Base-by-base conservation (phyloP, 2,797 vertebrate genomes). In the Apogon hyalosoma region DNA sequence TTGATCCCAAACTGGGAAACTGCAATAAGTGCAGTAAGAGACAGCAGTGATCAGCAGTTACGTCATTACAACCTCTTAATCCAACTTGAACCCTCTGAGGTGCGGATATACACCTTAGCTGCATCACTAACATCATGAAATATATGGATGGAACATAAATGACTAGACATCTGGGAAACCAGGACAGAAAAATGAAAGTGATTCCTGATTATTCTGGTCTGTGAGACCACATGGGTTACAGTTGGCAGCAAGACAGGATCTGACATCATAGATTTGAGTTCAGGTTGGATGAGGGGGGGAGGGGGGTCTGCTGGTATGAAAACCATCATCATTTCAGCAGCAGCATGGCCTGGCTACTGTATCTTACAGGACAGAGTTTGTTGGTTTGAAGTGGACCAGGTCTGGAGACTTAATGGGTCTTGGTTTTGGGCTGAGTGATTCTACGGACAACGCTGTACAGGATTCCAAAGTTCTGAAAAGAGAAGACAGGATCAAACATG, bases 401-500 rank as follows among this genome's bases (percentile, higher is more conserved):
- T 28, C 39, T 51, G 57, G 40, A 11, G 57, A 1, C 66, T 93
- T 91, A 99, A 69, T 96, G 96, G 39, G 95, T 89, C 92, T 98
- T 99, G 42, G 91, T 87, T 88, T 97, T 98, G 79, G 94, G 91
- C 72, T 96, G 92, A 13, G 95, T 96, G 65, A 98, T 87, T 73
- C 95, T 93, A 78, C 97, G 97, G 14, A 98, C 94, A 2, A 94
- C 79, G 63, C 90, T 93, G 90, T 98, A 99, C 49, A 99, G 94
- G 57, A 98, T 41, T 3, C 95, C 93, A 41, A 99, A 99, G 89
- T 99, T 95, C 98, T 99, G 90, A 13, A 60, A 82, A 69, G 18
- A 5, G 66, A 58, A 28, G 1, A 76, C 2, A 21, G 36, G 46
- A 53, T 5, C 15, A 54, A 12, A 75, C 11, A 0, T 47, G 2